Evolutionary conservation across 1,140 invertebrate genomes (phyloP).

Genomic region (Lethrus apterus): DNA sequence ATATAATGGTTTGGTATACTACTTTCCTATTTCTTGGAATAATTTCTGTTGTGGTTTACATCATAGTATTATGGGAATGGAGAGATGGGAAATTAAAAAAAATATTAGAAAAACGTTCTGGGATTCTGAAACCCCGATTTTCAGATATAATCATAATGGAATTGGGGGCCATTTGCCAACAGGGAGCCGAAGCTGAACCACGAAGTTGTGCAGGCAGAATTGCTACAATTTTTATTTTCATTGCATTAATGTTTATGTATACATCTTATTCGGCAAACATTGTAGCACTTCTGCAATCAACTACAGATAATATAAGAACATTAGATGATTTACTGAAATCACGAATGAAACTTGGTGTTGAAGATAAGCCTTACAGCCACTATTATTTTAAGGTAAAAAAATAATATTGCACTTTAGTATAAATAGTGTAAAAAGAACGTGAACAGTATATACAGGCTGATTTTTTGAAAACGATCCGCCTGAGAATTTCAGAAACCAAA

Average conservation of each 20-base stretch:
- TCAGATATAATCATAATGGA: neutral
- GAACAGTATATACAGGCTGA: no score
- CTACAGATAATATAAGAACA: conserved; percentile 47
- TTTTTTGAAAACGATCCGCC: no score
- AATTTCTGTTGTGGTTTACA: conserved; percentile 21
- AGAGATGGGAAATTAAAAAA: conserved; percentile 18
- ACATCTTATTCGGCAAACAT: conserved; percentile 55
- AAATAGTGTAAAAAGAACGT: no score
- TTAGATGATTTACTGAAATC: conserved; percentile 48
- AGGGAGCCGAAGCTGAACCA: conserved; percentile 46
- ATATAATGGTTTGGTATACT: conserved; percentile 30
- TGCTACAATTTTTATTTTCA: conserved; percentile 43
- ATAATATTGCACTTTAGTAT: no score
- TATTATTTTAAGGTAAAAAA: conserved; percentile 30
- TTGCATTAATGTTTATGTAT: conserved; percentile 42
- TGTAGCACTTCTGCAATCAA: conserved; percentile 51
- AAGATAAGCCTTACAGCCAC: conserved; percentile 50
- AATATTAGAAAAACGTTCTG: neutral
- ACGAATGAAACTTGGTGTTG: conserved; percentile 48
- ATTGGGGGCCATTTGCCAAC: conserved; percentile 41
- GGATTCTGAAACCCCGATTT: neutral
- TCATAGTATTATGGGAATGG: conserved; percentile 29
- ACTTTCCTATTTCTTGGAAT: conserved; percentile 20
- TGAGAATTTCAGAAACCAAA: no score
- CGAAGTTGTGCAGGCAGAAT: conserved; percentile 44